These are phyloP conservation scores for Ahaetulla prasina DNA, from an alignment of 2,113 vertebrate species.

Conservation along the genomic window DNA sequence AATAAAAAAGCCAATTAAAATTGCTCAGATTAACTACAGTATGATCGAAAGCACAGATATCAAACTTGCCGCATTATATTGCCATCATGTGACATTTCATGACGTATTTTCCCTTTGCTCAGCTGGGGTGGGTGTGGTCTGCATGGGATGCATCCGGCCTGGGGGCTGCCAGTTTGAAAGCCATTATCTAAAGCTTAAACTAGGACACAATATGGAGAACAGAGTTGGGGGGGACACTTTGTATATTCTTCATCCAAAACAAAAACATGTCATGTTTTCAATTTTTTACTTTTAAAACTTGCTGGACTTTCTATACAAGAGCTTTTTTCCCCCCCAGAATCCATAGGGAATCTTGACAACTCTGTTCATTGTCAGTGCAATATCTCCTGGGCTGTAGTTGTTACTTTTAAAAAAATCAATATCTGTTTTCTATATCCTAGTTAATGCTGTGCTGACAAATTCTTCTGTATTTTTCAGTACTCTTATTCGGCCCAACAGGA, in stretches of 20 bases:
- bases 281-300: fast-evolving
- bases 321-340: background rate
- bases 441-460: background rate
- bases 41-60: background rate
- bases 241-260: background rate
- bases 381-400: slow-evolving; percentile 3
- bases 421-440: slow-evolving; percentile 8
- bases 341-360: background rate
- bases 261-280: background rate
- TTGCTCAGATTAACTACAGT: slow-evolving; percentile 14
- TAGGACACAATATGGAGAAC: background rate
- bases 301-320: background rate
- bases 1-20: slow-evolving; percentile 22
- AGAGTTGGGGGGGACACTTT: background rate
- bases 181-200: background rate
- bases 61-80: no score
- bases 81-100: no score
- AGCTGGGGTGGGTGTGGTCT: no score
- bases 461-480: background rate
- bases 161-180: no score
- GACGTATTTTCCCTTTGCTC: no score
- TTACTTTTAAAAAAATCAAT: slow-evolving; percentile 13
- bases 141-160: no score
- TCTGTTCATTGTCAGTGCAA: background rate
- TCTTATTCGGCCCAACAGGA: background rate